A percentile compares a stretch with the other conserved stretches of the same genome.
Conservation (phyloP, 2,888 invertebrate species). For the Tipula unca region DNA sequence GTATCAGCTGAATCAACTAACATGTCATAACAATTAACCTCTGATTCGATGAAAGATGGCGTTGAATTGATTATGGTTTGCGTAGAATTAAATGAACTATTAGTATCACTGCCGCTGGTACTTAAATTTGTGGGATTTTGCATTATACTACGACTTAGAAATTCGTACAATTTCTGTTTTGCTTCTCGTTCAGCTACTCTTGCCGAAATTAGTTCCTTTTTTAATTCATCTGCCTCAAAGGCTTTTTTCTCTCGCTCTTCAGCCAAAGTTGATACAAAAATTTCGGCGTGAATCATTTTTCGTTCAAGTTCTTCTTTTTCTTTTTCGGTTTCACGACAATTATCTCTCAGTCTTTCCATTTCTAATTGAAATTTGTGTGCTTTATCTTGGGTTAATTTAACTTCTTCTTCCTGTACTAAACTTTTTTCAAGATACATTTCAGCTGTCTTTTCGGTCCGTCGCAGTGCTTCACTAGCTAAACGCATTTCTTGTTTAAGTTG, state of each 20-base stretch:
- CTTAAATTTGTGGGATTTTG: conserved; percentile 37
- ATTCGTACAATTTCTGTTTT: conserved; percentile 81
- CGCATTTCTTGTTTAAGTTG: conserved; percentile 91
- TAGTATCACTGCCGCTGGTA: conserved; percentile 17
- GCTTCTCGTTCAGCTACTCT: conserved; percentile 85
- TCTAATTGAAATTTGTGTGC: conserved; percentile 93
- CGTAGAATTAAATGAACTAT: conserved; percentile 21
- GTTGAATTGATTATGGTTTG: conserved; percentile 21
- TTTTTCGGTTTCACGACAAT: conserved; percentile 83
- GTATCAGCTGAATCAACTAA: conserved; percentile 74
- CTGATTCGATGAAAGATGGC: conserved; percentile 30
- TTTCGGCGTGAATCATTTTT: conserved; percentile 90
- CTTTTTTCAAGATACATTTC: conserved; percentile 94
- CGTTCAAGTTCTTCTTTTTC: conserved; percentile 83
- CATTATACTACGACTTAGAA: conserved; percentile 63
- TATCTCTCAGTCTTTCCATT: conserved; percentile 76
- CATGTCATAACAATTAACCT: conserved; percentile 69
- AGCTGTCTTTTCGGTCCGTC: conserved; percentile 91
- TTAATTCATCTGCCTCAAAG: conserved; percentile 80
- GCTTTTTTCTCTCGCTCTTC: conserved; percentile 89
- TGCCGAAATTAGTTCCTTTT: conserved; percentile 75
- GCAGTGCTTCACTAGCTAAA: conserved; percentile 83
- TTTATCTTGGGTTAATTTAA: conserved; percentile 85
- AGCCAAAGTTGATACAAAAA: conserved; percentile 51
- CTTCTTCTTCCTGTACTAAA: conserved; percentile 94